These are phyloP conservation scores for Hypselothyrea guttata DNA, from an alignment of 2,888 invertebrate genomes.

Conservation along the genomic window DNA sequence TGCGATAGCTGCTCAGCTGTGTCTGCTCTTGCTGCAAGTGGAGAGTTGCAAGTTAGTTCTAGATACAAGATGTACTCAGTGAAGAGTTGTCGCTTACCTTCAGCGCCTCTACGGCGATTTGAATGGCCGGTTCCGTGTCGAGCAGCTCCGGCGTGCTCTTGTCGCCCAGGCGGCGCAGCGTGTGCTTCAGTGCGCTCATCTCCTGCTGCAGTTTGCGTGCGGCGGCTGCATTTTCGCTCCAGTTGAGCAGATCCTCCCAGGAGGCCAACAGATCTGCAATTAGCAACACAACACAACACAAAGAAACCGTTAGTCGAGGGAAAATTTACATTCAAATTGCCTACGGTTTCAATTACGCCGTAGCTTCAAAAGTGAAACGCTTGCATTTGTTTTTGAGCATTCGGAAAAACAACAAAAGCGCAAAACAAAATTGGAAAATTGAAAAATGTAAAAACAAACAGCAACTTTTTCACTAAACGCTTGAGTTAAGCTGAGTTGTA, in stretches of 20 bases:
- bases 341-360: slow-evolving; percentile 29
- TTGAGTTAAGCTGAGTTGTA: slow-evolving; percentile 3
- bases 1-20: slow-evolving; percentile 81
- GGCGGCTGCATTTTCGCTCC: slow-evolving; percentile 82
- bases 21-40: slow-evolving; percentile 79
- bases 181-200: slow-evolving; percentile 81
- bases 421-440: slow-evolving; percentile 2
- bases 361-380: slow-evolving; percentile 45
- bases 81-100: slow-evolving; percentile 68
- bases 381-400: slow-evolving; percentile 27
- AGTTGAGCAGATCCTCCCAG: slow-evolving; percentile 82
- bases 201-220: slow-evolving; percentile 82
- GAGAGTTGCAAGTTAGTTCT: neutral
- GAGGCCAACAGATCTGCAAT: slow-evolving; percentile 81
- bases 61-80: no score
- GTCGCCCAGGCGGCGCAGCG: slow-evolving; percentile 80
- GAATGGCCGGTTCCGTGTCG: slow-evolving; percentile 82
- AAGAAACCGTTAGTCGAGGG: slow-evolving; percentile 23
- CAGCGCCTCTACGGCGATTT: slow-evolving; percentile 81
- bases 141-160: slow-evolving; percentile 79
- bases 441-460: no score
- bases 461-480: slow-evolving; percentile 34
- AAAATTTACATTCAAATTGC: slow-evolving; percentile 19
- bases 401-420: slow-evolving; percentile 18
- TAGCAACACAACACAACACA: slow-evolving; percentile 22